Base-by-base conservation (phyloP, 2,888 invertebrate species). In the Cryptus viduatorius region DNA sequence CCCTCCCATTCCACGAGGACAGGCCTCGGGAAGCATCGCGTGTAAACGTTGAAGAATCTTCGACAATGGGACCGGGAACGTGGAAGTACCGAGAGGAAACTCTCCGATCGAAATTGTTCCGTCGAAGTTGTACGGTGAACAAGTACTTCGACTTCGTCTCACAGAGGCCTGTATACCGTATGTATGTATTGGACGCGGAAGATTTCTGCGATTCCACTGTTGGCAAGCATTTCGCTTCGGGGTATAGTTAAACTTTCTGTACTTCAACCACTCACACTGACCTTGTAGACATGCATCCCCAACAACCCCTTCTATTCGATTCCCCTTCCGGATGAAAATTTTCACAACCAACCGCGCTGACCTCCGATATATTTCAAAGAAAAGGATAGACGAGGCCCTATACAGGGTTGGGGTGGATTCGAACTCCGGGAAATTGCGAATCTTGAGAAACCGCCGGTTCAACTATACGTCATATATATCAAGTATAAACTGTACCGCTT, bases 101-200 rank as follows among this genome's bases (percentile, higher is more conserved):
- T 59, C 37, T 37, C 37, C 59, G 16, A 44, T 64, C 29, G 5
- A 71, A 75, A 83, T 83, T 56, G 50, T 46, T 64, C 44, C 4
- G 12, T 8, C 65, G n/a, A 31, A 37, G 65, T 79, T 75, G 56
- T 31, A 10, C 50, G 8, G 44, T 61, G 37, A 19, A 42, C 56
- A 42, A 48, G 14, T n/a, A 48, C 48, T 24, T 59, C 29, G 59
- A 19, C 61, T 61, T 31, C 61, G 31, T 24, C 48, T 46, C 37
- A 29, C 31, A 44, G 46, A 37, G 8, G 37, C 8, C 37, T 37
- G 8, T 61, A 53, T n/a, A 42, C 16, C 14, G 61, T 61, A 31
- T 24, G 29, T 29, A 14, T 31, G 29, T 29, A 29, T 48, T 48
- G 48, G 8, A 8, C 5, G 3, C 8, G 0, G 37, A 37, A 4